Base-by-base conservation (phyloP, 64 coral and sea anemone genomes). In the Stichodactyla mertensii region DNA sequence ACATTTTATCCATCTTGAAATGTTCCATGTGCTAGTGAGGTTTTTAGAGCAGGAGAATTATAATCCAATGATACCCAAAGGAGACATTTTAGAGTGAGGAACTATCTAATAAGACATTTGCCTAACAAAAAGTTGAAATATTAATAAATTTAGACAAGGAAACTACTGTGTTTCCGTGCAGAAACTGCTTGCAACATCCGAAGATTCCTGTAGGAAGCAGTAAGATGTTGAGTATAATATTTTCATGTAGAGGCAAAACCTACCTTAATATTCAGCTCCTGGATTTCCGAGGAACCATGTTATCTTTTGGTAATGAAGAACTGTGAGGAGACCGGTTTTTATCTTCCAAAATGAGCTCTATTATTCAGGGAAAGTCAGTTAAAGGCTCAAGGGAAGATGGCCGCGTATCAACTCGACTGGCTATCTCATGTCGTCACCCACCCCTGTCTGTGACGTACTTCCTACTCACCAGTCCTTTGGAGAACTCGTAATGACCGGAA, bases 381-480 rank as follows among this genome's bases (percentile, higher is more conserved):
- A 52, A n/a, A 52, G 53, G 78, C 16, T 53, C 26, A 26, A 51
- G 28, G 78, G 78, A 81, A 81, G 36, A 81, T 81, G 78, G 78
- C 78, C 78, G 78, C 78, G 78, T 81, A 81, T 81, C 45, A 81
- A 81, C 78, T 81, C 24, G 24, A 74, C 69, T 74, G 12, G 53
- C 51, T 6, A 81, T 12, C 31, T 53, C 31, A 81, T 81, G 36
- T 81, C 78, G 78, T 81, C 78, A 81, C 78, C 78, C 78, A 81
- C 78, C 78, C 78, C 78, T 80, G 78, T 55, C 52, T 81, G 20
- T 81, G 78, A 81, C 78, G 78, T 81, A 81, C 16, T 81, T 81
- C 78, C 78, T 81, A 16, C 20, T 52, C 53, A 19, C 78, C 78
- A 81, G 78, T 52, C 36, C 78, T 81, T 24, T 1, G 26, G 28